phyloP scores from a whole-genome alignment of 2,113 vertebrate genomes.

The Pycnonotus jocosus region DNA sequence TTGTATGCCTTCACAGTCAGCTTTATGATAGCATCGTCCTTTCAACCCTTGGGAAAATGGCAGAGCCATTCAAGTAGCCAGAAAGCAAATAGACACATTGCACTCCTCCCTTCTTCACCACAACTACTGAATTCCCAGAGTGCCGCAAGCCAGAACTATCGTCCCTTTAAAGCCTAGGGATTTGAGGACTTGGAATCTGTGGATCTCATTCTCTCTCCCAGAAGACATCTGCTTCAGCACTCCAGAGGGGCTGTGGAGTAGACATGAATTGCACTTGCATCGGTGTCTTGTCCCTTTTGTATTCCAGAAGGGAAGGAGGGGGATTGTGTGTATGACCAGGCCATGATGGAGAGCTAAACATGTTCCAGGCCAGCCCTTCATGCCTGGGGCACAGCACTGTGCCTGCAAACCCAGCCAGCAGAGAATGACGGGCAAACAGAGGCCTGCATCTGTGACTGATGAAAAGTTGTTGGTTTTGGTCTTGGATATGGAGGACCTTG shows the following conservation, averaged over 20 bases:
- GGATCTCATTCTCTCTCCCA: not conserved
- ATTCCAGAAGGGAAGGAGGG: not conserved
- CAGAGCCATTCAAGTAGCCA: not conserved
- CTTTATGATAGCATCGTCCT: slow-evolving; percentile 4
- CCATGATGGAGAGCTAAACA: not conserved
- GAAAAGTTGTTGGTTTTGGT: not conserved
- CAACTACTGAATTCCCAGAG: not conserved
- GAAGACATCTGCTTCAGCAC: not conserved
- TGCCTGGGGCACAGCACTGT: not conserved
- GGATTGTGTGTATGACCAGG: not conserved
- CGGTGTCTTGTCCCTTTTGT: not conserved
- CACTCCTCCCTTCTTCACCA: not conserved
- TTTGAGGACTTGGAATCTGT: not conserved
- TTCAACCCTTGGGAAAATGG: slow-evolving; percentile 52
- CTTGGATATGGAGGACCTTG: not conserved
- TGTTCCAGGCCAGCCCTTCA: not conserved
- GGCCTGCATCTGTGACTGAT: not conserved
- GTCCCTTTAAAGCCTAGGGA: not conserved
- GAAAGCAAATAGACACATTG: not conserved
- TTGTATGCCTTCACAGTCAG: not conserved
- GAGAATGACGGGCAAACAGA: not conserved
- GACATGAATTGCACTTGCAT: not conserved
- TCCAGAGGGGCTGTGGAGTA: not conserved
- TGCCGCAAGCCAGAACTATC: not conserved
- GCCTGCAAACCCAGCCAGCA: not conserved